Evolutionary conservation across 2,113 vertebrate genomes (phyloP).

Genomic region (Apistogramma diplotaenia): DNA sequence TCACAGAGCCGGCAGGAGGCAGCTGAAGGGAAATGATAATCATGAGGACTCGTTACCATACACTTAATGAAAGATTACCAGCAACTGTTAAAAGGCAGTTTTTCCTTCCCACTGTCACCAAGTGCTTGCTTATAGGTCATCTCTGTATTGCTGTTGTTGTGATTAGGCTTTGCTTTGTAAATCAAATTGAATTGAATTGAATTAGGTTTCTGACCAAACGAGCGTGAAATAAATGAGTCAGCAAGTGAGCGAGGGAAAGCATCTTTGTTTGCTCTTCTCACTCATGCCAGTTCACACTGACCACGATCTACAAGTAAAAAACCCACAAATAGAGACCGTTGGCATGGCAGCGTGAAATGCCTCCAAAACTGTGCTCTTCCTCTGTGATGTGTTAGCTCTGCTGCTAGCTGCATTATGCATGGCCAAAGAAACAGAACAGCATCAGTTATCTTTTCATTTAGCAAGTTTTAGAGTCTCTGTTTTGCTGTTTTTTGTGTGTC

Average conservation of each 20-base stretch:
- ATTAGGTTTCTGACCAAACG: too few relatives aligned
- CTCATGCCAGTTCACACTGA: neutral
- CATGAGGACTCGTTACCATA: neutral
- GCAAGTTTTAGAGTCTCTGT: neutral
- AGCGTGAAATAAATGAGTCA: too few relatives aligned
- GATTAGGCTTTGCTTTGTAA: too few relatives aligned
- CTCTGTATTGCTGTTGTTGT: too few relatives aligned
- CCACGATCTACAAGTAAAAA: neutral
- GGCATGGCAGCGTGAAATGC: neutral
- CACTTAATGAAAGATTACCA: neutral
- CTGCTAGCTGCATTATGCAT: neutral
- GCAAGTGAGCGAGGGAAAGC: too few relatives aligned
- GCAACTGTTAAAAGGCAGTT: neutral
- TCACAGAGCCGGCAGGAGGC: neutral
- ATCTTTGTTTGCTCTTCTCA: neutral
- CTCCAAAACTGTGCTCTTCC: neutral
- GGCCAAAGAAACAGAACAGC: neutral
- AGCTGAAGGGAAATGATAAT: neutral
- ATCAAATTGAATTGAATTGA: too few relatives aligned
- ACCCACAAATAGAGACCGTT: too few relatives aligned
- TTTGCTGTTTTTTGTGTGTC: neutral
- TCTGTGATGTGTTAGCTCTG: neutral
- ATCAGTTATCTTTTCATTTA: neutral
- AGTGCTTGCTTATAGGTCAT: neutral
- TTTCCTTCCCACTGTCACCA: neutral